Conservation (phyloP, 2,888 invertebrate species). For the Augiades crinisus region DNA sequence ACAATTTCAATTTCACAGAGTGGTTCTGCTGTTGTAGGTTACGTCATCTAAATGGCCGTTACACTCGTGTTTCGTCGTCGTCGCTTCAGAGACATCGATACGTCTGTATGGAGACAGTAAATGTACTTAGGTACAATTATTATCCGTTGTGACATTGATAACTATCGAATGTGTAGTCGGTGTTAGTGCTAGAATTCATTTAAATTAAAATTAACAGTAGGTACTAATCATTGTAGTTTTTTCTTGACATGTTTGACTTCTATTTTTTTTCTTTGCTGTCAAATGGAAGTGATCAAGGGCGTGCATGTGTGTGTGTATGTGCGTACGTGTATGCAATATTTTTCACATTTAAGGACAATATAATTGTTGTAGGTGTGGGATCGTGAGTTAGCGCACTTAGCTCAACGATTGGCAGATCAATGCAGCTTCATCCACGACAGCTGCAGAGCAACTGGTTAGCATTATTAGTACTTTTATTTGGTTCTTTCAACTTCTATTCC, state of each 20-base stretch:
- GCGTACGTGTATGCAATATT: no score
- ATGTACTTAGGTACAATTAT: no score
- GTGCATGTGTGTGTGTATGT: no score
- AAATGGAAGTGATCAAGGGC: no score
- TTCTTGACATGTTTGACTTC: no score
- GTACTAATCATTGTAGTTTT: no score
- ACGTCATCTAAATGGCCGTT: neutral
- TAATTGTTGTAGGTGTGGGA: conserved; percentile 77
- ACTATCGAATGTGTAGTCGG: no score
- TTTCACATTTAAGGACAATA: no score
- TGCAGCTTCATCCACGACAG: conserved; percentile 68
- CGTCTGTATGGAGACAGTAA: neutral
- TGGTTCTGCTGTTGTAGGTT: neutral
- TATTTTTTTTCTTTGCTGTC: conserved; percentile 22
- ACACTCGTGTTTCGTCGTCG: neutral
- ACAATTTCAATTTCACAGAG: conserved; percentile 16
- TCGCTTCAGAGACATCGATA: conserved; percentile 7
- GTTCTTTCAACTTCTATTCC: conserved; percentile 52
- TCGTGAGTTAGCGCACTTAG: conserved; percentile 59
- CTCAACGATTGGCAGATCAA: conserved; percentile 67
- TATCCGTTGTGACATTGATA: no score
- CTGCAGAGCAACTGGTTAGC: conserved; percentile 67
- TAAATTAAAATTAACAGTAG: no score
- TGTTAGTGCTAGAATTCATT: no score
- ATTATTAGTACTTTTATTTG: no score